phyloP scores from a whole-genome alignment of 1,140 invertebrate genomes.

The Drosophila athabasca region DNA sequence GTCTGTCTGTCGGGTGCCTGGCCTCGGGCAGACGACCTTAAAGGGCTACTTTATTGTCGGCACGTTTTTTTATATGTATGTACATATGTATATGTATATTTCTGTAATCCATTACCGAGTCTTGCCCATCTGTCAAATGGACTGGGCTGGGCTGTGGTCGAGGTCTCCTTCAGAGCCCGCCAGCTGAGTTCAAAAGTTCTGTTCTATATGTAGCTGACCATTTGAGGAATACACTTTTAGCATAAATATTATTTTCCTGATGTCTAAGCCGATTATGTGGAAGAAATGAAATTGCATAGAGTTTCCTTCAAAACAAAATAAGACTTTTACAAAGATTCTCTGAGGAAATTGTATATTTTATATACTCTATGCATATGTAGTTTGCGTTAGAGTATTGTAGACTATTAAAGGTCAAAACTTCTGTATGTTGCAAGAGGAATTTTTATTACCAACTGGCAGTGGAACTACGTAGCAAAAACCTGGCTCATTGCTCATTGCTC shows the following conservation, averaged over 20 bases:
- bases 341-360: not conserved
- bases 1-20: not conserved
- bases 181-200: slow-evolving; percentile 31
- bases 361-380: too few species aligned
- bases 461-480: slow-evolving; percentile 10
- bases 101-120: slow-evolving; percentile 54
- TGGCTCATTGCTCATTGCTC: not conserved
- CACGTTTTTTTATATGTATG: slow-evolving; percentile 33
- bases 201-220: slow-evolving; percentile 29
- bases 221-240: slow-evolving; percentile 41
- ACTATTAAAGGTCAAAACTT: slow-evolving; percentile 17
- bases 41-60: slow-evolving; percentile 43
- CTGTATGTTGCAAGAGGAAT: not conserved
- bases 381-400: slow-evolving; percentile 12
- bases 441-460: slow-evolving; percentile 40
- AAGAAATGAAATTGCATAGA: too few species aligned
- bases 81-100: slow-evolving; percentile 24
- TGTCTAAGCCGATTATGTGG: slow-evolving; percentile 5
- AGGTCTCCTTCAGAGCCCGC: slow-evolving; percentile 7
- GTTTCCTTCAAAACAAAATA: not conserved
- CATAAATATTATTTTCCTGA: slow-evolving; percentile 22
- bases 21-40: slow-evolving; percentile 13
- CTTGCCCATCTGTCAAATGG: slow-evolving; percentile 40
- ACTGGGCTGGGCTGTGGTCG: not conserved
- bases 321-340: not conserved